Conservation (phyloP, 2,888 invertebrate species). For the Bugulina stolonifera region DNA sequence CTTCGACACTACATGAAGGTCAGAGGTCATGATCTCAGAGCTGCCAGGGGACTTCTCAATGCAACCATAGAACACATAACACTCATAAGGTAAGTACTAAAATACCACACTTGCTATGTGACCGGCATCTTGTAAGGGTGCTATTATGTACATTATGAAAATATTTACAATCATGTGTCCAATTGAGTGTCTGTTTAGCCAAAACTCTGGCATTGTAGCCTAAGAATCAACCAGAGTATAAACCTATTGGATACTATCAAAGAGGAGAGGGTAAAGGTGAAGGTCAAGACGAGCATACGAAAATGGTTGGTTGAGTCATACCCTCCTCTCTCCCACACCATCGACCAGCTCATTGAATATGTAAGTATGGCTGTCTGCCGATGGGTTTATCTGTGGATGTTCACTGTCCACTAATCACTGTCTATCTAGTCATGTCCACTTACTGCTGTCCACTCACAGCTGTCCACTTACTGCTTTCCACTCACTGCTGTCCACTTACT, state of each 20-base stretch:
- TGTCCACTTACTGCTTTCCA: too few species aligned
- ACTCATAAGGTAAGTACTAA: too few species aligned
- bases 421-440: too few species aligned
- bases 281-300: neutral
- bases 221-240: constrained; percentile 23
- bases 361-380: neutral
- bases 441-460: too few species aligned
- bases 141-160: too few species aligned
- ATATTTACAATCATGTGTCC: too few species aligned
- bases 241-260: neutral
- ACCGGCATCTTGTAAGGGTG: too few species aligned
- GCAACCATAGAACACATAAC: constrained; percentile 48
- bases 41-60: constrained; percentile 53
- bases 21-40: constrained; percentile 61
- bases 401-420: too few species aligned
- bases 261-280: neutral
- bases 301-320: neutral
- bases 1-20: constrained; percentile 93
- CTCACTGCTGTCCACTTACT: too few species aligned
- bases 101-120: too few species aligned
- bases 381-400: too few species aligned
- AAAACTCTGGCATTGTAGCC: neutral
- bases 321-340: neutral
- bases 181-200: too few species aligned
- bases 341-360: neutral